phyloP scores from a whole-genome alignment of 2,797 vertebrate genomes.

The Acridotheres tristis region DNA sequence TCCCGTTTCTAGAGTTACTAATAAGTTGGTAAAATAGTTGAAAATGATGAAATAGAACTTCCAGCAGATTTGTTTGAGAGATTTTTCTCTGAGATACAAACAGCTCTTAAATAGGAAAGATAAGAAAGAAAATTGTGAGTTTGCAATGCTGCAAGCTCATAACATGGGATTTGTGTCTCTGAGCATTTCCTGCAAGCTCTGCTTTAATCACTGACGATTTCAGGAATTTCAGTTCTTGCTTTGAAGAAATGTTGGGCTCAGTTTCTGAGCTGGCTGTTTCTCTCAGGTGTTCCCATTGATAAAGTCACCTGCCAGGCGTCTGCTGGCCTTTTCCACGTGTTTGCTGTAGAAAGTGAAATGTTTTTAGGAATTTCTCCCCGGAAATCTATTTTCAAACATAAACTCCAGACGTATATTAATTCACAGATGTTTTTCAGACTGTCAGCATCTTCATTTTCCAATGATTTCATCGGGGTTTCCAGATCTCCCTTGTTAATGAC shows the following conservation, averaged over 20 bases:
- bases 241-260: background rate
- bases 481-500: constrained; percentile 50
- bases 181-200: background rate
- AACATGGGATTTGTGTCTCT: accelerated
- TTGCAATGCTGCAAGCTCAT: accelerated
- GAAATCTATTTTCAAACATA: background rate
- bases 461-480: background rate
- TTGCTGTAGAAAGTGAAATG: background rate
- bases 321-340: background rate
- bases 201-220: accelerated
- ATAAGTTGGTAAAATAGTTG: background rate
- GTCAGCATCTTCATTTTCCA: background rate
- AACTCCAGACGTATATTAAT: background rate
- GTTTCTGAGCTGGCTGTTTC: background rate
- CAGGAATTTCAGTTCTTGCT: background rate
- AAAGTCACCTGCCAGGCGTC: background rate
- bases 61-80: background rate
- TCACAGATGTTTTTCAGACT: background rate
- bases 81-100: background rate
- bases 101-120: background rate
- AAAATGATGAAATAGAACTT: background rate
- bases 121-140: background rate
- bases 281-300: background rate
- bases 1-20: background rate
- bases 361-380: background rate